Base-by-base conservation (phyloP, 2,113 vertebrate species). In the Strix uralensis region DNA sequence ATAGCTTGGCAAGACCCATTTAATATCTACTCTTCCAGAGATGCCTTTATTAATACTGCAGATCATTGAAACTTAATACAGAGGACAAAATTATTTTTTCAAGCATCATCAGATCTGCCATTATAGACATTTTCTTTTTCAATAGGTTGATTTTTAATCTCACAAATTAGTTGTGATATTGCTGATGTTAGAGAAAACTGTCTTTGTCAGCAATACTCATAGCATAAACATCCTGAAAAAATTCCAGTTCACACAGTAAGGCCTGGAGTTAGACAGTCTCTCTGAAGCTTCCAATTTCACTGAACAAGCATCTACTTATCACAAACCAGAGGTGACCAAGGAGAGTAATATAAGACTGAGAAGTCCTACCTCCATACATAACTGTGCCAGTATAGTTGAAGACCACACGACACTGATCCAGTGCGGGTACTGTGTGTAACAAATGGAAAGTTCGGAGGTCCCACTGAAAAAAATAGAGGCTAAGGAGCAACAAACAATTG, bases 351-450 rank as follows among this genome's bases (percentile, higher is more conserved):
- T 3, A 25, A 90, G 44, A 54, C 38, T 42, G 66, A 52, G 40
- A 55, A 57, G 25, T 61, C 94, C 98, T 98, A 99, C 99, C 99
- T 98, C 99, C 99, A 90, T 99, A 99, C 98, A 99, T 99, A 92
- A 99, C 99, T 1, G 99, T 99, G 88, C 99, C 99, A 0, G 99
- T 99, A 94, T 99, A 99, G 97, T 99, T 99, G 98, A 99, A 99
- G 61, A 99, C 99, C n/a, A 99, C 99, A n/a, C 99, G 98, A 95
- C 99, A 99, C 97, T 99, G 99, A 98, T 99, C 99, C 96, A 99
- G 98, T 18, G 99, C 99, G 55, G 99, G 99, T 49, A 99, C 99
- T 1, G 99, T 99, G 95, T 99, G 99, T 47, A 99, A 98, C 72
- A 99, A 98, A 96, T 99, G 99, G 96, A 99, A 99, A 70, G 99